Conservation (phyloP, 2,113 vertebrate genomes). For the Corythornis cristatus region DNA sequence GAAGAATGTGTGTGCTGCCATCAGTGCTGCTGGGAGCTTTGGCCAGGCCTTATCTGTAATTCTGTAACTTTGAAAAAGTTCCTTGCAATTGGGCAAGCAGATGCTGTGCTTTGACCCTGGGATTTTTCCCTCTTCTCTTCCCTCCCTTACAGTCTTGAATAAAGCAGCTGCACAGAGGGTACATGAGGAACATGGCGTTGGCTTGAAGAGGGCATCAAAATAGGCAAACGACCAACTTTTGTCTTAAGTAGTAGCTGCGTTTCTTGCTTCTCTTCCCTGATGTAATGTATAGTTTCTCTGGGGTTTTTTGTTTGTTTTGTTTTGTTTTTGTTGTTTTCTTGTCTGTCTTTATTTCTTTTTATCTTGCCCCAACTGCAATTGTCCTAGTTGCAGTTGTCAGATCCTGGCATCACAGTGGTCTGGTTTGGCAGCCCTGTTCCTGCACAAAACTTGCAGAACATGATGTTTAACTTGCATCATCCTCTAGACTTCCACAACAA, state of each 20-base stretch:
- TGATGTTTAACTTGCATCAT: conserved; percentile 6
- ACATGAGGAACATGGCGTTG: fast-evolving
- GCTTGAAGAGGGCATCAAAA: neutral
- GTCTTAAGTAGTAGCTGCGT: neutral
- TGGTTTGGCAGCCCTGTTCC: conserved; percentile 52
- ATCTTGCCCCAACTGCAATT: conserved; percentile 32
- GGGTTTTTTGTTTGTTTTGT: too few relatives aligned
- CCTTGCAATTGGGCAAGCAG: neutral
- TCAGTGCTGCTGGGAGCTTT: neutral
- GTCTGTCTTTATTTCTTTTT: neutral
- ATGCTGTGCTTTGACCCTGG: conserved; percentile 9
- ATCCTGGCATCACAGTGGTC: conserved; percentile 22
- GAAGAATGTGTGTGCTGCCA: neutral
- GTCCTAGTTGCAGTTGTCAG: conserved; percentile 61
- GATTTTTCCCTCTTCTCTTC: neutral
- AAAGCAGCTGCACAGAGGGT: neutral
- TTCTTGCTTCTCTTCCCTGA: neutral
- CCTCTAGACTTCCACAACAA: conserved; percentile 9
- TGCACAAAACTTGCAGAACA: neutral
- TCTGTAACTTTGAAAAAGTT: neutral
- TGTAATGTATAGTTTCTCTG: neutral
- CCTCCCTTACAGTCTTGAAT: neutral
- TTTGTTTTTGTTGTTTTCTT: neutral
- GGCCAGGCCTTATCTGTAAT: neutral
- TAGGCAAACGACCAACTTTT: neutral